Base-by-base conservation (phyloP, 2,797 vertebrate genomes). In the Enteromius radiatus region DNA sequence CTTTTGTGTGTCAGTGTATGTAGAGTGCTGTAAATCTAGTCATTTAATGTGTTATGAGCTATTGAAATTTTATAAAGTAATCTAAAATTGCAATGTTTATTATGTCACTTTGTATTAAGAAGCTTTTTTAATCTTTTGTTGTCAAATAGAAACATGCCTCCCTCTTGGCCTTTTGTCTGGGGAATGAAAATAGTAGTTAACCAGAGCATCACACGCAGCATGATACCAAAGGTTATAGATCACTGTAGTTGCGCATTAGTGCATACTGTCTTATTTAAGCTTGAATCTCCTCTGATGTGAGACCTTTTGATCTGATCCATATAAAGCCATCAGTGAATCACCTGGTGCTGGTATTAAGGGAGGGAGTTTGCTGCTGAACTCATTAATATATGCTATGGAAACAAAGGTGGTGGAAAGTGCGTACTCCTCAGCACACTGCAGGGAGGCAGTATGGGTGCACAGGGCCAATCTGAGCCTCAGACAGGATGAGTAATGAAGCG, bases 311-410 rank as follows among this genome's bases (percentile, higher is more conserved):
- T 67, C 45, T 67, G 43, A 67, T 78, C 61, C 61, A 67, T 76
- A 69, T 23, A 69, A 19, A 26, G 23, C 64, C 38, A 59, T 68
- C 41, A 47, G 28, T 64, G 41, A 64, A 73, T 81, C 73, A 76
- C 71, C 47, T 68, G 73, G n/a, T 54, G 45, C 38, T 82, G 59
- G 76, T 67, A 56, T 85, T 65, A 71, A 76, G 47, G 31, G 38
- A 76, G 61, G 11, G 52, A 11, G 28, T 45, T 59, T 81, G 33
- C 52, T 41, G 38, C 67, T 78, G 41, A 67, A 74, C 49, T 74
- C 84, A 85, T 85, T 80, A 70, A 77, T 68, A 70, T 69, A 41
- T 61, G 65, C 41, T 52, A 79, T 71, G 17, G 36, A 76, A 76
- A 76, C 41, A 76, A 78, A 70, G 76, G 33, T 63, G 70, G n/a